Evolutionary conservation across 2,797 vertebrate species (phyloP).

Genomic region (Gadopsis bispinosus): DNA sequence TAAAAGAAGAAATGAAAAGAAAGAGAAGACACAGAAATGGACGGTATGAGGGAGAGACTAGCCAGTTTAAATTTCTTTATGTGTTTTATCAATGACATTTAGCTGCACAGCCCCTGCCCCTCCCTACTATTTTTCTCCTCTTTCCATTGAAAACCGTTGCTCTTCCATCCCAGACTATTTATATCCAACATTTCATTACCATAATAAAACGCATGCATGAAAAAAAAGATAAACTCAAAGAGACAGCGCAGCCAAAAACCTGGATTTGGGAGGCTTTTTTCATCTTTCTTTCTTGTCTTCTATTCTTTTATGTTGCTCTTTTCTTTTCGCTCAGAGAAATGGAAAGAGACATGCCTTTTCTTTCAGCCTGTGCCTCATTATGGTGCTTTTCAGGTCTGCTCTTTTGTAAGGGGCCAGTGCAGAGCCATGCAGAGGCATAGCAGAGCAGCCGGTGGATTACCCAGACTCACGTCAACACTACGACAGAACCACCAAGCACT

Average conservation of each 20-base stretch:
- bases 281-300: conserved; percentile 79
- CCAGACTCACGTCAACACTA: conserved; percentile 64
- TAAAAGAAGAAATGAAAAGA: conserved; percentile 29
- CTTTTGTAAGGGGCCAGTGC: conserved; percentile 76
- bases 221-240: conserved; percentile 82
- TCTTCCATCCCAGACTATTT: conserved; percentile 77
- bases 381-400: conserved; percentile 79
- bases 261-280: conserved; percentile 83
- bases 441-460: conserved; percentile 77
- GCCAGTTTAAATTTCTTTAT: conserved; percentile 52
- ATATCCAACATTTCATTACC: conserved; percentile 79
- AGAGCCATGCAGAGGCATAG: conserved; percentile 66
- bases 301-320: conserved; percentile 81
- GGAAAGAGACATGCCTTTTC: conserved; percentile 83
- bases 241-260: conserved; percentile 80
- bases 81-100: conserved; percentile 74
- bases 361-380: conserved; percentile 79
- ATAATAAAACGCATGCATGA: conserved; percentile 84
- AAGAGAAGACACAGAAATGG: conserved; percentile 33
- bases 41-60: conserved; percentile 10
- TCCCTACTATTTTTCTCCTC: conserved; percentile 39
- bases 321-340: conserved; percentile 81
- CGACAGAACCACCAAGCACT: conserved; percentile 59
- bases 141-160: conserved; percentile 70
- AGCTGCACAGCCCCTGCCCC: conserved; percentile 33